Base-by-base conservation (phyloP, 2,113 vertebrate genomes). In the Artemisiospiza belli region DNA sequence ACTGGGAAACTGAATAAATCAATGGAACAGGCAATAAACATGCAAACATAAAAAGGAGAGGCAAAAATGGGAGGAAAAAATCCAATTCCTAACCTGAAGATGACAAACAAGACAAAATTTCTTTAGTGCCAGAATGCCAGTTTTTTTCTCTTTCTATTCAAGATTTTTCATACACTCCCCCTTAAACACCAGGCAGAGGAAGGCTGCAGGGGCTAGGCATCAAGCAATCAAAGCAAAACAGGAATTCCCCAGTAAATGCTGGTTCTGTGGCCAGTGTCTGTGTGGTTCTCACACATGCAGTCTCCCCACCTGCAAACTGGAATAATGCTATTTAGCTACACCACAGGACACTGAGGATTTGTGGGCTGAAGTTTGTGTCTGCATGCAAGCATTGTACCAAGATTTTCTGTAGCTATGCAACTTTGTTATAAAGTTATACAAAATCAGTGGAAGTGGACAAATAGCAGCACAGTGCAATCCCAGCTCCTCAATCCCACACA, bases 331-430 rank as follows among this genome's bases (percentile, higher is more conserved):
- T 85, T 92, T 78, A 89, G 52, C 73, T 54, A 79, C 92, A n/a
- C 73, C 2, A 1, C 63, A 67, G 82, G 78, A 74, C 12, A 33
- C 67, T 37, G 70, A 86, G 79, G 72, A 86, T 94, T 70, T 88
- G 84, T 1, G 7, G 43, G 44, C 77, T 91, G 84, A 68, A 75
- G 69, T 70, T 66, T 86, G 31, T 51, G 78, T 83, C 80, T 57
- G 68, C 68, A 47, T 39, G 33, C 51, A 81, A 92, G 68, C n/a
- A 78, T 28, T 64, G 67, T 64, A 94, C 24, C 19, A 63, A 62
- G 76, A 46, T 90, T 83, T 64, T n/a, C 90, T 18, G 72, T 67
- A 94, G 80, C 89, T 95, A 87, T 89, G 89, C 91, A 93, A 93
- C 76, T 86, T 76, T 33, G 6, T 63, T 33, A 81, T 4, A 39